Percentiles rank a stretch among this genome's conserved stretches.
Conservation (phyloP, 1,140 invertebrate species). For the Chionoecetes opilio region DNA sequence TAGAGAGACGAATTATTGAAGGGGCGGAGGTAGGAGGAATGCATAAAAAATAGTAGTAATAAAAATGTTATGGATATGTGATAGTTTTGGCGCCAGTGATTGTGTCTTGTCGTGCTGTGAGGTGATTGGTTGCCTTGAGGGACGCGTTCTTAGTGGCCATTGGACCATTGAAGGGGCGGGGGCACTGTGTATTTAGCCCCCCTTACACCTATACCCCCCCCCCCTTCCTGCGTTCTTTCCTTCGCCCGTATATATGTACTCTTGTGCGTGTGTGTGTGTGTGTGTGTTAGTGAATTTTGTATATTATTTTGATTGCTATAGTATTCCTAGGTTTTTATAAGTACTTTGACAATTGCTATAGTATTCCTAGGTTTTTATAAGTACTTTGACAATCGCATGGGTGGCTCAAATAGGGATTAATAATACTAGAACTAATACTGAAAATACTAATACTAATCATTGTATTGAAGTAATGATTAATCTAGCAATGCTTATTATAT, state of each 20-base stretch:
- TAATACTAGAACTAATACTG: too few species aligned
- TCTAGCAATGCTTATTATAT: too few species aligned
- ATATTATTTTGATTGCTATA: too few species aligned
- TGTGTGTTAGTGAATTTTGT: neutral
- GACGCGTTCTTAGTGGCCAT: too few species aligned
- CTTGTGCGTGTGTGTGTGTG: neutral
- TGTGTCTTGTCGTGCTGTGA: neutral
- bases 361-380: too few species aligned
- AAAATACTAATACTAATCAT: too few species aligned
- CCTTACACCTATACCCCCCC: too few species aligned
- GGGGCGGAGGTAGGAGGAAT: neutral
- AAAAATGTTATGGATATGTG: neutral
- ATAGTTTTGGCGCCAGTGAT: neutral
- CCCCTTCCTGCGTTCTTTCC: neutral
- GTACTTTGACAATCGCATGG: too few species aligned
- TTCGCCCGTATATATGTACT: neutral
- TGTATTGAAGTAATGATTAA: too few species aligned
- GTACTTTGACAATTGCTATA: too few species aligned
- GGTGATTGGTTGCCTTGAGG: neutral
- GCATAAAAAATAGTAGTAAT: neutral
- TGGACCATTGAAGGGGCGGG: neutral
- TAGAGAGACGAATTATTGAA: neutral
- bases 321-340: too few species aligned
- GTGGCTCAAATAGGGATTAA: too few species aligned
- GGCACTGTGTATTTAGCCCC: neutral